Evolutionary conservation across 2,797 vertebrate species (phyloP), one percentile per base, ranked within the genome.

Genomic region (Champsocephalus gunnari): DNA sequence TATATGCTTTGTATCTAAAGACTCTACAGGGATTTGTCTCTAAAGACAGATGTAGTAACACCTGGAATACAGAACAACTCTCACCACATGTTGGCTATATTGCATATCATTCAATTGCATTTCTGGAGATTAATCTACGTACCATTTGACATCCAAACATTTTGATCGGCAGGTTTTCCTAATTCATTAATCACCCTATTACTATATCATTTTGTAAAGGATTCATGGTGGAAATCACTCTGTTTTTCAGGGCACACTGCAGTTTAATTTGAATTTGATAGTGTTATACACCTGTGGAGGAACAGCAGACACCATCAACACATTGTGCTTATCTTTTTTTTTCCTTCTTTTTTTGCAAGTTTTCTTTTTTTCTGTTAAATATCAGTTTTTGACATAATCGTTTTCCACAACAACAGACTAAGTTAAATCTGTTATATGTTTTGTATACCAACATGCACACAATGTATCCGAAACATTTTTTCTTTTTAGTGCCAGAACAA

Each of bases 381-480:
- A 91, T 89, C 72, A 68, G 61, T 87, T 90, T 89, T 87, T 79
- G 79, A 92, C 89, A 89, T 88, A 78, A 86, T 85, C 79, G 79
- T 91, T 28, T 93, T 90, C 92, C 92, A 95, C 94, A 92, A 93
- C 85, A 94, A 94, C 92, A 93, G 90, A 94, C 92, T 89, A 90
- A 75, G 74, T 82, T 75, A 80, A 85, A 92, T 94, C 92, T 92
- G 93, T 90, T 91, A 88, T 85, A 92, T 83, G 66, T 89, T 92
- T 88, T 89, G 84, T 90, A 94, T 92, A 95, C 90, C 91, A 91
- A 95, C 94, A 95, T 95, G 94, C 94, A 90, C 92, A 96, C 94
- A 92, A 92, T 92, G 85, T 90, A 90, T 91, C 89, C 76, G 73
- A 90, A 89, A 82, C 89, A 76, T 85, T 79, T 91, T 89, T 90